These are phyloP conservation scores for Protosalanx chinensis DNA, from an alignment of 2,797 vertebrate species.

Conservation along the genomic window DNA sequence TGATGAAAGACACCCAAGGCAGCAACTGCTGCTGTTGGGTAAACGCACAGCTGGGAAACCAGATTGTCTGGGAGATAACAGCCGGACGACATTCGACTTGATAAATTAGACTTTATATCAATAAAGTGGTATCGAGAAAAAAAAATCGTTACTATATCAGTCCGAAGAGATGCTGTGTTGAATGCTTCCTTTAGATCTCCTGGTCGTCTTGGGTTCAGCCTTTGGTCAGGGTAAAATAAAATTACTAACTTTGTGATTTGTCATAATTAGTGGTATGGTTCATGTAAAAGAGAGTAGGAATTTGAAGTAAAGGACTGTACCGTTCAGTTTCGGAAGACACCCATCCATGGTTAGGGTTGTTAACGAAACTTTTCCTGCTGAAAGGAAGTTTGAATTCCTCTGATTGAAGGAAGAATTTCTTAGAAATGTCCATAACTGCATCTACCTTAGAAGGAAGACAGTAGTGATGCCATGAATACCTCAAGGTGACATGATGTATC, in stretches of 20 bases:
- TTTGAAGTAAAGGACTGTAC: constrained; percentile 33
- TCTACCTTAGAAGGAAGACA: constrained; percentile 53
- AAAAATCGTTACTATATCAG: constrained; percentile 59
- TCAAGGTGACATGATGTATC: not conserved
- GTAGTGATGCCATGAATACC: no score
- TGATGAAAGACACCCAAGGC: no score
- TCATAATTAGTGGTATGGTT: not conserved
- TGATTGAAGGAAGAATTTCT: constrained; percentile 69
- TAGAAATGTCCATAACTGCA: constrained; percentile 53
- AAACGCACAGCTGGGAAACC: no score
- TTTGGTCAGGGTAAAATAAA: constrained; percentile 28
- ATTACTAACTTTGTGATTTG: not conserved
- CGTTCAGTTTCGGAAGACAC: constrained; percentile 60
- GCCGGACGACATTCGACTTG: no score
- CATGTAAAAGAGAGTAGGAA: not conserved
- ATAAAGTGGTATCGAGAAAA: not conserved
- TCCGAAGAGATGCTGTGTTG: constrained; percentile 46
- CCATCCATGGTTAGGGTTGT: constrained; percentile 66
- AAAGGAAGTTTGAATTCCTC: constrained; percentile 61
- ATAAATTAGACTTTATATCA: not conserved
- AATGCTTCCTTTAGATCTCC: constrained; percentile 75
- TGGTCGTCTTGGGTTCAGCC: constrained; percentile 65
- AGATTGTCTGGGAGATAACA: no score
- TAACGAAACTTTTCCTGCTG: constrained; percentile 40
- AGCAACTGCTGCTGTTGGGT: no score